A percentile compares a stretch with the other conserved stretches of the same genome.
Evolutionary conservation across 1,140 invertebrate genomes (phyloP).

Genomic region (Acromyrmex heyeri): DNA sequence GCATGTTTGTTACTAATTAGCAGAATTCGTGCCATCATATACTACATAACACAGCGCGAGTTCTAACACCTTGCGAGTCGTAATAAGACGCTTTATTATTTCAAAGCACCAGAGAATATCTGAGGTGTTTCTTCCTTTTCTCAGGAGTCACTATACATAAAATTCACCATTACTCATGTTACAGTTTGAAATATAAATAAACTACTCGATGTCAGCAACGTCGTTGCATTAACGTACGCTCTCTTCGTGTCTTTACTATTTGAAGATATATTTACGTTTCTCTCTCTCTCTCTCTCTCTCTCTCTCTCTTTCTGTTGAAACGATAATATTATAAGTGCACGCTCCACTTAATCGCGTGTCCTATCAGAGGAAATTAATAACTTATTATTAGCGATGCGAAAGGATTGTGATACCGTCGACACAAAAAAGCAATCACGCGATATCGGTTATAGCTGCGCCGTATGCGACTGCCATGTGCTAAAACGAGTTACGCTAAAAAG

Average conservation of each 20-base stretch:
- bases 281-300: not conserved
- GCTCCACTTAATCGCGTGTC: constrained; percentile 11
- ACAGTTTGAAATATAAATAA: constrained; percentile 58
- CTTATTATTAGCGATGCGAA: constrained; percentile 37
- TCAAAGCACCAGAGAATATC: constrained; percentile 6
- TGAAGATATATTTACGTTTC: constrained; percentile 1
- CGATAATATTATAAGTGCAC: not conserved
- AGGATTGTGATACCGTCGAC: constrained; percentile 27
- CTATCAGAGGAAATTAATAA: constrained; percentile 51
- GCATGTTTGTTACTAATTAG: constrained; percentile 56
- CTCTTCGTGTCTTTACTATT: constrained; percentile 28
- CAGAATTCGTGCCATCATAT: constrained; percentile 21
- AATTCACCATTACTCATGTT: constrained; percentile 54
- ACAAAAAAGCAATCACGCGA: constrained; percentile 55
- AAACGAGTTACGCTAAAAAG: constrained; percentile 50
- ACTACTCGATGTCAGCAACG: constrained; percentile 35
- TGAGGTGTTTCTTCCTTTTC: not conserved
- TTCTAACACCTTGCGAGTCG: constrained; percentile 38
- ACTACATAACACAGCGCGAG: not conserved
- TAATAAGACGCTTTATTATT: constrained; percentile 62
- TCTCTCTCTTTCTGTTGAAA: not conserved
- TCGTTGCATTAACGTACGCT: constrained; percentile 15
- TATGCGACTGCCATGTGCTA: constrained; percentile 26
- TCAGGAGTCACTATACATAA: constrained; percentile 33
- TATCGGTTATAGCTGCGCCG: constrained; percentile 54